These are phyloP conservation scores for Onychomys torridus DNA, from an alignment of 2,797 vertebrate genomes.

Conservation along the genomic window DNA sequence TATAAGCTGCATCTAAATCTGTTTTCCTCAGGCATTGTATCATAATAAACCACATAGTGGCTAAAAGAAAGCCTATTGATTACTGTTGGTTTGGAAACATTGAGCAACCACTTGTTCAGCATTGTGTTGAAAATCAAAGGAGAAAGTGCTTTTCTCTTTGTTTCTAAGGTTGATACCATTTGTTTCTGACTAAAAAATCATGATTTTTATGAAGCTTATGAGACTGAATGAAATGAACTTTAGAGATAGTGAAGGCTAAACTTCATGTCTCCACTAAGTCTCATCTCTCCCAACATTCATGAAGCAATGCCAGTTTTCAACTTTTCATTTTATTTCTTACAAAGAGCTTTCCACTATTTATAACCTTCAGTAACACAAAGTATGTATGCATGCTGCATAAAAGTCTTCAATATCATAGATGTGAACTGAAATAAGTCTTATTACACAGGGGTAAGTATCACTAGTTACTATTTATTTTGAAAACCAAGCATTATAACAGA, in stretches of 20 bases:
- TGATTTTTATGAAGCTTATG: not conserved
- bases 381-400: not conserved
- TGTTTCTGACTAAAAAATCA: not conserved
- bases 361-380: not conserved
- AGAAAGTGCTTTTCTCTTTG: not conserved
- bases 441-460: not conserved
- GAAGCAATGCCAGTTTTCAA: not conserved
- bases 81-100: not conserved
- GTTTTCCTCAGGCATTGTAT: not conserved
- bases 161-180: not conserved
- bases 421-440: not conserved
- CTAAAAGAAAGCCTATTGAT: not conserved
- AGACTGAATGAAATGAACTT: not conserved
- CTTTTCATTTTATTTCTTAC: conserved; percentile 19
- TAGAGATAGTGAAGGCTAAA: not conserved
- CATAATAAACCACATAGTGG: not conserved
- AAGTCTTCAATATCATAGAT: not conserved
- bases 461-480: not conserved
- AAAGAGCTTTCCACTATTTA: not conserved
- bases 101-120: not conserved
- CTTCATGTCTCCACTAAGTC: not conserved
- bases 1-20: not conserved
- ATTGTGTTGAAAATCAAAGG: not conserved
- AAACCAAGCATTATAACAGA: not conserved
- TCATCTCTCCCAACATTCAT: not conserved